Evolutionary conservation across 2,888 invertebrate genomes (phyloP), one percentile per base, ranked within the genome.

Genomic region (Metopia argyrocephala): DNA sequence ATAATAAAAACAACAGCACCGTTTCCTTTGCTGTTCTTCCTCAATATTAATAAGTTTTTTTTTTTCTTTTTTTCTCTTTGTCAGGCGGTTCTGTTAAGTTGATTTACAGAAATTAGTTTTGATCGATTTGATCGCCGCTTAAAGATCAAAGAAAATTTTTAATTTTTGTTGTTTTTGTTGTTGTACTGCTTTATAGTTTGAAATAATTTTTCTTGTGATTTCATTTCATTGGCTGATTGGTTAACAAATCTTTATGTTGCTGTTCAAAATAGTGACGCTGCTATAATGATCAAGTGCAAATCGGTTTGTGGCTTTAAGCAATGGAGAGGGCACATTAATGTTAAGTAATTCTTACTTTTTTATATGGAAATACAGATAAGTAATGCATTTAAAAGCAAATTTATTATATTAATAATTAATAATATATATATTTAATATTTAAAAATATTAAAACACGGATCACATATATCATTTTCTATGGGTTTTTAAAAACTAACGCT

Each of bases 121-220:
- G 89, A 89, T 90, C 90, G 89, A 89, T 89, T 89, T 89, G 90
- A 89, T 90, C 90, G 90, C 87, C 90, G 89, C 89, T 87, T 82
- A 82, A 84, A 88, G 89, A 90, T 89, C 89, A 89, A 89, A 89
- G 87, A 84, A 85, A 89, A 65, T n/a, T 56, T 45, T 15, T 59
- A 9, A 62, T 15, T 59, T 9, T 15, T 66, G 46, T 28, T 7
- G 12, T 28, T 21, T 57, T 28, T 12, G 4, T 50, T 45, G 46
- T 65, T 56, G 6, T 38, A 5, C 15, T 38, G 9, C 12, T 38
- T 38, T 12, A 38, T 38, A 38, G 38, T 38, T 38, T 38, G 28
- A 38, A 68, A 61, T 27, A 45, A 46, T 64, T 78, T 45, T 9
- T 52, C 9, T 25, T 57, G 38, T 48, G 64, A 27, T 68, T 38